These are phyloP conservation scores for Acanthococcus lagerstroemiae DNA, from an alignment of 2,888 invertebrate species.

Conservation along the genomic window DNA sequence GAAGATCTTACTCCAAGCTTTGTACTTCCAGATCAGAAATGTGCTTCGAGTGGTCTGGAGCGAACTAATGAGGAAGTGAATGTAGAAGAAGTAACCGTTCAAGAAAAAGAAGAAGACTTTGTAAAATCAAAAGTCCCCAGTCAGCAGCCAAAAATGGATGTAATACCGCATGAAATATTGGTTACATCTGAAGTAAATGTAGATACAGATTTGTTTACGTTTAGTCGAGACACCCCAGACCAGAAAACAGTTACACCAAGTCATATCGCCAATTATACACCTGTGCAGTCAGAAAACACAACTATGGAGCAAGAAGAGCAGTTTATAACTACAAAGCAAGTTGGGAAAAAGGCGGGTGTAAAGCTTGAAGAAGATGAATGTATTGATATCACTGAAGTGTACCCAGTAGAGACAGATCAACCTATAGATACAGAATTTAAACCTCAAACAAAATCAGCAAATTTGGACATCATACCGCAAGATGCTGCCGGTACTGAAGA, in stretches of 20 bases:
- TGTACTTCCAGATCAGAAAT: constrained; percentile 25
- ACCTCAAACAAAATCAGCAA: constrained; percentile 43
- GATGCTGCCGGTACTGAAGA: constrained; percentile 49
- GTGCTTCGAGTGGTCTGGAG: constrained; percentile 41
- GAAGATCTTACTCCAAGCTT: constrained; percentile 18
- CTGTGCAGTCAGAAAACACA: constrained; percentile 35
- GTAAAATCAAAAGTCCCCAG: constrained; percentile 43
- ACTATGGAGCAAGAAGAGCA: constrained; percentile 40
- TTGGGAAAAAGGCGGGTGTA: constrained; percentile 39
- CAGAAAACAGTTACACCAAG: background rate
- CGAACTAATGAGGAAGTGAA: constrained; percentile 39
- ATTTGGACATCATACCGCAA: constrained; percentile 44
- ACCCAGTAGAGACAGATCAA: constrained; percentile 22
- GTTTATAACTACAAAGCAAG: constrained; percentile 40
- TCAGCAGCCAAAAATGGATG: constrained; percentile 37
- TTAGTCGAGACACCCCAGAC: constrained; percentile 7
- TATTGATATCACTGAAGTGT: constrained; percentile 25
- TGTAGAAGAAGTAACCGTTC: constrained; percentile 43
- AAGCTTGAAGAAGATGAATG: constrained; percentile 41
- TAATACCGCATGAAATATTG: constrained; percentile 44
- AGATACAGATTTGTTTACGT: constrained; percentile 9
- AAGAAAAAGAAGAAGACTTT: constrained; percentile 38
- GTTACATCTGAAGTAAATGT: constrained; percentile 38
- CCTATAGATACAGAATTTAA: constrained; percentile 35
- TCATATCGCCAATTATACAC: constrained; percentile 9